Percentiles rank a stretch among this genome's conserved stretches.
Evolutionary conservation across 2,888 invertebrate genomes (phyloP).

Genomic region (Caenorhabditis angaria): DNA sequence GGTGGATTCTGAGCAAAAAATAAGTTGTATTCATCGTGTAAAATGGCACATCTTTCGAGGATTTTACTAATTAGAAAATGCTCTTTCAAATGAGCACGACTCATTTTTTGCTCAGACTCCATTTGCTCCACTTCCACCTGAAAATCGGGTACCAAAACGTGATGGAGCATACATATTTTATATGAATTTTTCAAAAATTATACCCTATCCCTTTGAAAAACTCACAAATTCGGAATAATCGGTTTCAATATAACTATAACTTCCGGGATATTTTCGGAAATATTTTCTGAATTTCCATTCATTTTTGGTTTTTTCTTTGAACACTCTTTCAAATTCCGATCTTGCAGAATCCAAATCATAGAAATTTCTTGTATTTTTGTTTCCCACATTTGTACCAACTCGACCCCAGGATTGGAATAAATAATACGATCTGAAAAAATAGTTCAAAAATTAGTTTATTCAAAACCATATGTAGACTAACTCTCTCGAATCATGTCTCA

Average conservation of each 20-base stretch:
- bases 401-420: constrained; percentile 94
- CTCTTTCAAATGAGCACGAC: too few species aligned
- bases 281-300: constrained; percentile 79
- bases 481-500: constrained; percentile 79
- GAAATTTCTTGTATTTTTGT: constrained; percentile 71
- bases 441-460: constrained; percentile 60
- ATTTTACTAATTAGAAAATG: too few species aligned
- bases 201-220: too few species aligned
- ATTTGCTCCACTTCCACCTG: too few species aligned
- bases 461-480: constrained; percentile 59
- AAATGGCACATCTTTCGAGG: too few species aligned
- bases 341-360: constrained; percentile 61
- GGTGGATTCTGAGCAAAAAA: too few species aligned
- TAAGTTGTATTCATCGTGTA: too few species aligned
- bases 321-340: constrained; percentile 74
- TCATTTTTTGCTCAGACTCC: too few species aligned
- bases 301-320: constrained; percentile 86
- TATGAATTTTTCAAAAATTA: background rate
- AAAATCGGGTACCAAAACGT: too few species aligned
- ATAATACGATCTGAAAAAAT: constrained; percentile 74
- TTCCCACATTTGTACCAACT: constrained; percentile 91
- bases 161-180: too few species aligned
- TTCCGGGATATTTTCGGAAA: constrained; percentile 81
- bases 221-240: constrained; percentile 78
- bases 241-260: constrained; percentile 87